phyloP scores from a whole-genome alignment of 2,797 vertebrate genomes.

The Eremophila alpestris region DNA sequence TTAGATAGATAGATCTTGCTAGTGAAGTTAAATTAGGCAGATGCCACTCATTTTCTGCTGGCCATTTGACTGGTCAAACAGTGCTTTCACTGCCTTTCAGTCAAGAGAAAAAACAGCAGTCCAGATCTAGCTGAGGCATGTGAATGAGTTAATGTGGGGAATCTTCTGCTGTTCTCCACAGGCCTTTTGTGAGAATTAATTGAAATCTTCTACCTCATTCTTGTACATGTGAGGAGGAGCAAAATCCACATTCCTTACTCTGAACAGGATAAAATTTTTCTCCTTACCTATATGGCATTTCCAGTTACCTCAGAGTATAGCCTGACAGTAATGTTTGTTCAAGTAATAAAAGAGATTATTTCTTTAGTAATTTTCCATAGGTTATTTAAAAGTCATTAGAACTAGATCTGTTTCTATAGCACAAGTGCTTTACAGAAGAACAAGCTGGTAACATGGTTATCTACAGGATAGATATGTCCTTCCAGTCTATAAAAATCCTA shows the following conservation, averaged over 20 bases:
- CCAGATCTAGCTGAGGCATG: not conserved
- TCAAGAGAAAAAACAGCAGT: not conserved
- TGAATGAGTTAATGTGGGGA: not conserved
- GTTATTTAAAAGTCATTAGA: conserved; percentile 57
- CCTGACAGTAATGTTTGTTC: conserved; percentile 40
- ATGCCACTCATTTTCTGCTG: not conserved
- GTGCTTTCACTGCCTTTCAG: not conserved
- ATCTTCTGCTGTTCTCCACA: not conserved
- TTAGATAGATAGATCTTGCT: not conserved
- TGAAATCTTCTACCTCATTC: not conserved
- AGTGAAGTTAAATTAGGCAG: not conserved
- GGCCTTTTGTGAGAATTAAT: not conserved
- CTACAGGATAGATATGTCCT: conserved; percentile 21
- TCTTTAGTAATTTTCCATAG: conserved; percentile 63
- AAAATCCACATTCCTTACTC: conserved; percentile 20
- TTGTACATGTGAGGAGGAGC: not conserved
- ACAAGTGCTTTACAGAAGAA: conserved; percentile 51
- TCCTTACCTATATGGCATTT: conserved; percentile 41
- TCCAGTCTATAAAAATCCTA: conserved; percentile 34
- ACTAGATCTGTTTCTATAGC: conserved; percentile 64
- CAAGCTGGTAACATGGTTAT: conserved; percentile 21
- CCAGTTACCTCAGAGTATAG: conserved; percentile 57
- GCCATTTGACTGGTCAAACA: not conserved
- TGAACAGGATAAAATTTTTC: conserved; percentile 24
- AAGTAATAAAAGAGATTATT: conserved; percentile 55